These are phyloP conservation scores for Lypha dubia DNA, from an alignment of 2,888 invertebrate species.

Conservation along the genomic window DNA sequence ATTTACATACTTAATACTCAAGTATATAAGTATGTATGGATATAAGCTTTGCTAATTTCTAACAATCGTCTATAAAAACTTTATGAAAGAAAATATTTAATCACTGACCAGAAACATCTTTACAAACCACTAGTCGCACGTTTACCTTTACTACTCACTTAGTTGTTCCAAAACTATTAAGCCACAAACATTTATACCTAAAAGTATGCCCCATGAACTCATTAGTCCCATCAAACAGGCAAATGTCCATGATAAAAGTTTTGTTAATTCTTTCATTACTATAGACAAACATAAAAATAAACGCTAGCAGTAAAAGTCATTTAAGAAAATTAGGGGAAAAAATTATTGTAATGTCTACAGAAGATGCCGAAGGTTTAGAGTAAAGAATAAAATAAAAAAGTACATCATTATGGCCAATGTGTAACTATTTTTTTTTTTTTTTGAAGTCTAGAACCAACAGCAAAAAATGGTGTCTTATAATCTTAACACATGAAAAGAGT, in stretches of 20 bases:
- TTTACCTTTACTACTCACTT: neutral
- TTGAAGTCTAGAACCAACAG: neutral
- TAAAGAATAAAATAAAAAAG: neutral
- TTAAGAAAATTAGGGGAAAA: neutral
- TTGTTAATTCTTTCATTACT: conserved; percentile 11
- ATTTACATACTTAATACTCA: too few relatives aligned
- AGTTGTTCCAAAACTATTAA: neutral
- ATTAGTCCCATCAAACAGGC: conserved; percentile 8
- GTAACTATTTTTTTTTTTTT: neutral
- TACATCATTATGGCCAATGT: neutral
- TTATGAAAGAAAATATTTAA: neutral
- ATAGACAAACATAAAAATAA: conserved; percentile 13
- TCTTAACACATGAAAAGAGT: conserved; percentile 35
- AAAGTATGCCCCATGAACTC: conserved; percentile 27
- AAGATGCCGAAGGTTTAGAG: conserved; percentile 18
- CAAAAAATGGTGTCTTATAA: conserved; percentile 9
- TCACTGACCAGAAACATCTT: neutral
- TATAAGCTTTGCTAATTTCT: too few relatives aligned
- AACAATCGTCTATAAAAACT: too few relatives aligned
- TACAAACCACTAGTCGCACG: neutral
- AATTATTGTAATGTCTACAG: too few relatives aligned
- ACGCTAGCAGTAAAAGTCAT: conserved; percentile 18
- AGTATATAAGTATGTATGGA: too few relatives aligned
- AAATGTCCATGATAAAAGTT: conserved; percentile 12
- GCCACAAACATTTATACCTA: neutral